Base-by-base conservation (phyloP, 1,140 invertebrate species). In the Acromyrmex charruanus region DNA sequence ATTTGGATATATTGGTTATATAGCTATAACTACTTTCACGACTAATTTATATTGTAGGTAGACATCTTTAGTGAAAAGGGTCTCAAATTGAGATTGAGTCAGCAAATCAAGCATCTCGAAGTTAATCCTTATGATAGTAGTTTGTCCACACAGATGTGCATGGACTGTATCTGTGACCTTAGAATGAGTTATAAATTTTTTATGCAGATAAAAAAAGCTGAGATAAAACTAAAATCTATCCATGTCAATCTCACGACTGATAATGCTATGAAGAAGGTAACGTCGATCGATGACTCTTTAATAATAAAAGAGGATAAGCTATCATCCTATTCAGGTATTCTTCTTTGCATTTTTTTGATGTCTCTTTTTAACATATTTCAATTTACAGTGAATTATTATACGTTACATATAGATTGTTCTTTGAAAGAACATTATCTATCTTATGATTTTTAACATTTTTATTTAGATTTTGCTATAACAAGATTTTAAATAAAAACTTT, bases 171-270 rank as follows among this genome's bases (percentile, higher is more conserved):
- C 14, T 95, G 94, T 55, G 94, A 95, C 87, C 87, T 95, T 10
- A 94, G 94, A 89, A 95, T 94, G 93, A 95, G 94, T 88, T 95
- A 95, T 72, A 95, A 95, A 85, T 95, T 95, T 92, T 95, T 95
- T 35, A 93, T 95, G 92, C 95, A 95, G 72, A 95, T 95, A 14
- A 95, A 95, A 85, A 95, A 95, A 77, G 94, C 95, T 9, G 93
- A 95, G 72, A 88, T 95, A 25, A 95, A 95, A 88, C 87, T 95
- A 3, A 93, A 92, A 66, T 94, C 93, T 9, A 93, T 95, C 77
- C 87, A 92, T 28, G 80, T 89, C 44, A 91, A 91, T 51, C 51
- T 95, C 0, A 77, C 31, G 10, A 80, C 69, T 25, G 89, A 93
- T 31, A 71, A 75, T 7, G 59, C 18, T 3, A 84, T 82, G 25